A percentile compares a stretch with the other conserved stretches of the same genome.
phyloP scores from a whole-genome alignment of 2,888 invertebrate genomes.

The Euplexia lucipara region DNA sequence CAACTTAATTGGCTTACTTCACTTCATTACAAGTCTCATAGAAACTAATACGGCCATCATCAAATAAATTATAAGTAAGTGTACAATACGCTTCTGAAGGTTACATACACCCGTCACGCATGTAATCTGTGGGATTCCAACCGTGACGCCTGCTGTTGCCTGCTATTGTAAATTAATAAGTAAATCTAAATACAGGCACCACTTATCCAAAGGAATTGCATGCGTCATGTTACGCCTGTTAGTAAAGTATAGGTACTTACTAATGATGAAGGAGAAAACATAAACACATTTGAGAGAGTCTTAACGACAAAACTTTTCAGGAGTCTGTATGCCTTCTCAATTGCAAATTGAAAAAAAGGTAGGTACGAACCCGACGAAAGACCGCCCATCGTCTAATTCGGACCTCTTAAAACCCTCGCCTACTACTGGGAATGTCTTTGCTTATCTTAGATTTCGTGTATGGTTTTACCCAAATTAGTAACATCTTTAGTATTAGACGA shows the following conservation, averaged over 20 bases:
- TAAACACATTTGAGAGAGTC: background rate
- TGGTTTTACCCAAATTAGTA: background rate
- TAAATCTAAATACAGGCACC: constrained; percentile 13
- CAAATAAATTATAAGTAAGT: constrained; percentile 30
- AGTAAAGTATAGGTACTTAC: background rate
- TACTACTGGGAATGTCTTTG: background rate
- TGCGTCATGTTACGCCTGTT: background rate
- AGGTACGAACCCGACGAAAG: no score
- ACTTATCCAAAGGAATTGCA: constrained; percentile 2
- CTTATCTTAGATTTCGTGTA: background rate
- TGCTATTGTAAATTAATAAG: constrained; percentile 8
- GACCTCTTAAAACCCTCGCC: no score
- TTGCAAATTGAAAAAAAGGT: no score
- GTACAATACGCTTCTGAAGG: constrained; percentile 43
- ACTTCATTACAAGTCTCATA: constrained; percentile 33
- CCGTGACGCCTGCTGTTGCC: constrained; percentile 40
- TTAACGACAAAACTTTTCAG: background rate
- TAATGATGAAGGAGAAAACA: no score
- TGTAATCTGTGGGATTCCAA: constrained; percentile 27
- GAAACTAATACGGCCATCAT: constrained; percentile 25
- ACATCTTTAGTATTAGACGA: no score
- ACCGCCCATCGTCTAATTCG: no score
- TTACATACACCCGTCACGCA: constrained; percentile 31
- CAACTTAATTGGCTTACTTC: constrained; percentile 24
- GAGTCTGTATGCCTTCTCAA: no score